Conservation (phyloP, 2,113 vertebrate genomes). For the Semnornis frantzii region DNA sequence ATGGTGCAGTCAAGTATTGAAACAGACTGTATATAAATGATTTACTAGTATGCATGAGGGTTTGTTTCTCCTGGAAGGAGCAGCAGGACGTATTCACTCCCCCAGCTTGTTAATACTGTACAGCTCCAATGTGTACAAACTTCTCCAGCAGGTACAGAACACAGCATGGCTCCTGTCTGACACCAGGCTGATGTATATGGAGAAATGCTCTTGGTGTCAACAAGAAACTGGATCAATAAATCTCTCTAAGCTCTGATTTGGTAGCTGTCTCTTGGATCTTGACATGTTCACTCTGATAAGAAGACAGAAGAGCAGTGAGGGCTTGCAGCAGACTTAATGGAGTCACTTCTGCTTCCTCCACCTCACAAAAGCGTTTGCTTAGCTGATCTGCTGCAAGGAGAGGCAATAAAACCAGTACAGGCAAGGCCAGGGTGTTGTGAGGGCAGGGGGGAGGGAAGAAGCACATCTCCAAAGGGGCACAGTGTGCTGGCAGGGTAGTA, state of each 20-base stretch:
- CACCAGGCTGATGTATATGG: conserved; percentile 30
- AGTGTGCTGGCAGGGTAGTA: background rate
- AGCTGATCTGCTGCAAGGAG: background rate
- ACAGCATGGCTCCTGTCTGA: conserved; percentile 37
- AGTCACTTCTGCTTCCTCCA: background rate
- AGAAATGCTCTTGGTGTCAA: conserved; percentile 27
- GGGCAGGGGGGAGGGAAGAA: background rate
- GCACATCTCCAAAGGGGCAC: background rate
- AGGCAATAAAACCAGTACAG: background rate
- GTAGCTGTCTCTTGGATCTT: background rate
- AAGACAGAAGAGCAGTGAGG: background rate
- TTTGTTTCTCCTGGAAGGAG: conserved; percentile 28
- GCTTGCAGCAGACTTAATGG: background rate
- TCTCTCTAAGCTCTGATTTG: background rate
- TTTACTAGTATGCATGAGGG: background rate
- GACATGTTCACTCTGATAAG: background rate
- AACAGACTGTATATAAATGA: conserved; percentile 26
- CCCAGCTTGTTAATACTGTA: conserved; percentile 42
- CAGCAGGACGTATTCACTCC: background rate
- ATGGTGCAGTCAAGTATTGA: background rate
- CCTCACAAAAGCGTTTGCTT: background rate
- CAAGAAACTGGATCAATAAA: conserved; percentile 70
- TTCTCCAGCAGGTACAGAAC: conserved; percentile 21
- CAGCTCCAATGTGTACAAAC: conserved; percentile 43
- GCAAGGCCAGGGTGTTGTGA: background rate